These are phyloP conservation scores for Drosophila stalkeri DNA, from an alignment of 2,888 invertebrate genomes.

Conservation along the genomic window DNA sequence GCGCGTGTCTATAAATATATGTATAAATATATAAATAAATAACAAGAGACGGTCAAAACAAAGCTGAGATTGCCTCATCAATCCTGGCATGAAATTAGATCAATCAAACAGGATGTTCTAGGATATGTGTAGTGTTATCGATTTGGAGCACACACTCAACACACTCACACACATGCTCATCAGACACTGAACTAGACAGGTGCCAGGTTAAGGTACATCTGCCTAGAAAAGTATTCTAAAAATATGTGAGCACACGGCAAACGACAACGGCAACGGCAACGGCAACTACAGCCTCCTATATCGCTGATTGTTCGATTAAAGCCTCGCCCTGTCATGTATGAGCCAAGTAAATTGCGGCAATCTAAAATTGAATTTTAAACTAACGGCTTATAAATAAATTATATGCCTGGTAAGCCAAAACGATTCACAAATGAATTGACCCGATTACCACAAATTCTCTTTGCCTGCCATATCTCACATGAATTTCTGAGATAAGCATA, in stretches of 20 bases:
- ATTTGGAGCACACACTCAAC: conserved; percentile 45
- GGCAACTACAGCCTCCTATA: conserved; percentile 27
- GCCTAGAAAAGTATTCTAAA: conserved; percentile 62
- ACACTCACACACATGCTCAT: conserved; percentile 21
- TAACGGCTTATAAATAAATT: conserved; percentile 51
- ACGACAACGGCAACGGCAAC: conserved; percentile 4
- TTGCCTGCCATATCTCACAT: background rate
- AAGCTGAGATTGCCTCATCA: conserved; percentile 59
- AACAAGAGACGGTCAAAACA: background rate
- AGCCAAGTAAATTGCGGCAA: conserved; percentile 28
- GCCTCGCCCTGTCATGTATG: conserved; percentile 18
- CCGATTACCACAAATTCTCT: background rate
- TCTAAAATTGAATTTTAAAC: conserved; percentile 51
- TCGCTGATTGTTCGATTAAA: conserved; percentile 32
- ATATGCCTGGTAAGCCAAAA: conserved; percentile 2
- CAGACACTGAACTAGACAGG: conserved; percentile 52
- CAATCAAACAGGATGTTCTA: conserved; percentile 62
- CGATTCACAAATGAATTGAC: conserved; percentile 15
- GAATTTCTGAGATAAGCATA: background rate
- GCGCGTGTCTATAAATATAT: background rate
- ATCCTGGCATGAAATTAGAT: conserved; percentile 62
- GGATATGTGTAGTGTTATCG: conserved; percentile 58
- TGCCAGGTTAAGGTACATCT: conserved; percentile 44
- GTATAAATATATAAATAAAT: conserved; percentile 9
- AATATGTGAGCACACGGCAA: conserved; percentile 57